A percentile compares a stretch with the other conserved stretches of the same genome.
phyloP scores from a whole-genome alignment of 2,888 invertebrate genomes.

The Ernsta delagoae region DNA sequence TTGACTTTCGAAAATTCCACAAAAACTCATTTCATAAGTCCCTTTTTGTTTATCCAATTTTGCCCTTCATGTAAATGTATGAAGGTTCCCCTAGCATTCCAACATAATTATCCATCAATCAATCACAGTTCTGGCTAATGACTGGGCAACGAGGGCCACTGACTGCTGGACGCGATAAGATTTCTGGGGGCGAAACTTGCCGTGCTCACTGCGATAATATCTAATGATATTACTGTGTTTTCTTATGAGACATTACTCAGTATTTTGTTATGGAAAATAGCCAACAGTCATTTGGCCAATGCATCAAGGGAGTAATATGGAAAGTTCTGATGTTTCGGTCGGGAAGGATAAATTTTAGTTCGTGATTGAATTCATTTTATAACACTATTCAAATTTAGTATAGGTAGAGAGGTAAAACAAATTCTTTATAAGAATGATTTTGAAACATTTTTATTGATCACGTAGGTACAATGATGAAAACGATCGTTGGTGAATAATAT shows the following conservation, averaged over 20 bases:
- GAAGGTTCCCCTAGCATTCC: background rate
- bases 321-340: too few relatives aligned
- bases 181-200: background rate
- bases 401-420: too few relatives aligned
- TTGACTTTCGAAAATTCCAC: too few relatives aligned
- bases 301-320: too few relatives aligned
- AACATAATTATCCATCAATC: background rate
- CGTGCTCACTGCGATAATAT: background rate
- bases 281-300: too few relatives aligned
- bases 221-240: background rate
- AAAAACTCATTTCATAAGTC: too few relatives aligned
- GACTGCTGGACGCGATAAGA: background rate
- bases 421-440: too few relatives aligned
- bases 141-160: background rate
- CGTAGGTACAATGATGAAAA: background rate
- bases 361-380: too few relatives aligned
- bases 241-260: background rate
- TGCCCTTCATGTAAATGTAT: background rate
- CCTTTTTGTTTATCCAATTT: too few relatives aligned
- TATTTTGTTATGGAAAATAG: background rate
- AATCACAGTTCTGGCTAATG: constrained; percentile 6
- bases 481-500: background rate
- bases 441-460: too few relatives aligned
- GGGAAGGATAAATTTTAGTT: too few relatives aligned
- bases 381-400: too few relatives aligned